These are phyloP conservation scores for Adelges cooleyi DNA, from an alignment of 1,140 invertebrate genomes.

Conservation along the genomic window DNA sequence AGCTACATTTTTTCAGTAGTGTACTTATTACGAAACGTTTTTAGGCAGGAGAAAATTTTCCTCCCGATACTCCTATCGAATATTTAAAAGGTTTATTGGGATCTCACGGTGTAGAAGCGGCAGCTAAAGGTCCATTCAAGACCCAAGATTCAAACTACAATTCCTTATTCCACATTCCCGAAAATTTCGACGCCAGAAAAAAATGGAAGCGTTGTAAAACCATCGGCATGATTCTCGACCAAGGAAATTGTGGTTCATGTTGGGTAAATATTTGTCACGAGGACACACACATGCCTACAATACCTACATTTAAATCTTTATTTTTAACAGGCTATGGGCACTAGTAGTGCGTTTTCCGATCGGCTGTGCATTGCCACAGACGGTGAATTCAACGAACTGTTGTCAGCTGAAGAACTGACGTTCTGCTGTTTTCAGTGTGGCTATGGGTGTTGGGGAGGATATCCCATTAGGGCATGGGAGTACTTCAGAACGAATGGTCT, in stretches of 20 bases:
- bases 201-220: conserved; percentile 75
- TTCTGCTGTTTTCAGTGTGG: conserved; percentile 52
- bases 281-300: background rate
- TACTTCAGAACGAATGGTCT: conserved; percentile 43
- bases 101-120: background rate
- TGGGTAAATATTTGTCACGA: conserved; percentile 8
- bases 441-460: conserved; percentile 54
- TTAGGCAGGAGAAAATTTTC: background rate
- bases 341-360: conserved; percentile 49
- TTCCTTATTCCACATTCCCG: conserved; percentile 43
- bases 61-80: background rate
- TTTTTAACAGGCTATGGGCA: conserved; percentile 36
- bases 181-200: conserved; percentile 62
- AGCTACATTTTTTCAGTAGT: too few relatives aligned
- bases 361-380: conserved; percentile 52
- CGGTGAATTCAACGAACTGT: conserved; percentile 42
- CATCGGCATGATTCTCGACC: conserved; percentile 55
- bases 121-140: background rate
- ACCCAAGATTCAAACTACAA: background rate
- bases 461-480: conserved; percentile 46
- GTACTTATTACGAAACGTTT: too few relatives aligned
- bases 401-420: conserved; percentile 52
- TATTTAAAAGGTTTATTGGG: background rate
- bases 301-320: conserved; percentile 32
- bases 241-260: conserved; percentile 53